A percentile compares a stretch with the other conserved stretches of the same genome.
These are phyloP conservation scores for Malurus cyaneus DNA, from an alignment of 2,113 vertebrate species.

Conservation along the genomic window DNA sequence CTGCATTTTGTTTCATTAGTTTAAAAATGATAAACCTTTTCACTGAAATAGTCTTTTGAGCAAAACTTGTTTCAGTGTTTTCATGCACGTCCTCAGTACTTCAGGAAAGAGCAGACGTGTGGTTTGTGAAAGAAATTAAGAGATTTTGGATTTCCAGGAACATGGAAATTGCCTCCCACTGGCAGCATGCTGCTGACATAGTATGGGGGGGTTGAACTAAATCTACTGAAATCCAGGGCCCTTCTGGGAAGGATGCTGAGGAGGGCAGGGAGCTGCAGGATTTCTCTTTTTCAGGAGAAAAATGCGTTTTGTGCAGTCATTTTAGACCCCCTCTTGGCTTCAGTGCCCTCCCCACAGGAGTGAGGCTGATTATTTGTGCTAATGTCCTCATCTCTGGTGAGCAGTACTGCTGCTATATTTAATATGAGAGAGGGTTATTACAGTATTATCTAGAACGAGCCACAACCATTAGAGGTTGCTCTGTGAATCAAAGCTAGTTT, in stretches of 20 bases:
- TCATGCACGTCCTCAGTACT: background rate
- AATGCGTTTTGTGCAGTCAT: background rate
- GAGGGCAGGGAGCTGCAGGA: background rate
- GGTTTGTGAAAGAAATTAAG: background rate
- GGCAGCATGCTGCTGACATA: background rate
- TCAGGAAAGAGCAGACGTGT: background rate
- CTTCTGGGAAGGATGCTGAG: background rate
- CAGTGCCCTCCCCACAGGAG: background rate
- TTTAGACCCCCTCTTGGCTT: background rate
- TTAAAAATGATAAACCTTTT: background rate
- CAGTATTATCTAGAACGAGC: background rate
- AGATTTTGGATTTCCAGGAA: background rate
- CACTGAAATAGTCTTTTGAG: background rate
- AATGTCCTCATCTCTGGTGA: constrained; percentile 36
- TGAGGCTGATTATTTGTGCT: background rate
- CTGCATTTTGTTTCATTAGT: background rate
- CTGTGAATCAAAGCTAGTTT: constrained; percentile 5
- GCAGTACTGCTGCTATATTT: constrained; percentile 23
- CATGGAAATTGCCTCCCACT: background rate
- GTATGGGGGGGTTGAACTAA: background rate
- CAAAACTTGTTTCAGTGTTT: background rate
- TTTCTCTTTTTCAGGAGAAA: background rate
- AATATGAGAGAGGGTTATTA: constrained; percentile 29
- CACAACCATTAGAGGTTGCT: background rate
- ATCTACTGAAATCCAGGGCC: background rate